Percentiles rank a stretch among this genome's conserved stretches.
phyloP scores from a whole-genome alignment of 2,113 vertebrate species.

The Hyperopisus bebe region DNA sequence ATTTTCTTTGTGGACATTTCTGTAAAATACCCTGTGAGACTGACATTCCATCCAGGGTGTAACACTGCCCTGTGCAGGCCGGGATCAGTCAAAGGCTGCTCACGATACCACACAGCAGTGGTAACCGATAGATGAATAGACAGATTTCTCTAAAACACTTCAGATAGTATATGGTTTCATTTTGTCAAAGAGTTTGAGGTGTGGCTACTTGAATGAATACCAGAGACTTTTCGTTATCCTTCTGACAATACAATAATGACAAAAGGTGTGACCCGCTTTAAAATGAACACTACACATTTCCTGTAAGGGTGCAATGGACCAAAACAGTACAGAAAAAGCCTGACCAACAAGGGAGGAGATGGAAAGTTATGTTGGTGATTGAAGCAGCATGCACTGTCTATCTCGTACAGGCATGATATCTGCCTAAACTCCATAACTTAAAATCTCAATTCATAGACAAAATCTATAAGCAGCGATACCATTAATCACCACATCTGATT shows the following conservation, averaged over 20 bases:
- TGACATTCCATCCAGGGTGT: background rate
- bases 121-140: background rate
- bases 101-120: background rate
- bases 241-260: background rate
- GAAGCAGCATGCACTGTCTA: background rate
- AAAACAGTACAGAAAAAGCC: background rate
- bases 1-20: background rate
- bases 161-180: background rate
- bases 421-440: background rate
- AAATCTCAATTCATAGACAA: background rate
- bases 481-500: background rate
- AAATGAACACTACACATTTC: background rate
- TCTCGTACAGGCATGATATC: background rate
- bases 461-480: background rate
- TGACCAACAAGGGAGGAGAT: background rate
- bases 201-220: background rate
- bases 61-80: background rate
- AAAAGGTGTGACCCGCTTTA: background rate
- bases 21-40: background rate
- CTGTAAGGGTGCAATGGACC: background rate
- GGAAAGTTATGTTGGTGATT: background rate
- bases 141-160: background rate
- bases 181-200: background rate
- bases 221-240: background rate
- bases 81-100: background rate